These are phyloP conservation scores for Trachelus troglodyta DNA, from an alignment of 2,888 invertebrate species.

Conservation along the genomic window DNA sequence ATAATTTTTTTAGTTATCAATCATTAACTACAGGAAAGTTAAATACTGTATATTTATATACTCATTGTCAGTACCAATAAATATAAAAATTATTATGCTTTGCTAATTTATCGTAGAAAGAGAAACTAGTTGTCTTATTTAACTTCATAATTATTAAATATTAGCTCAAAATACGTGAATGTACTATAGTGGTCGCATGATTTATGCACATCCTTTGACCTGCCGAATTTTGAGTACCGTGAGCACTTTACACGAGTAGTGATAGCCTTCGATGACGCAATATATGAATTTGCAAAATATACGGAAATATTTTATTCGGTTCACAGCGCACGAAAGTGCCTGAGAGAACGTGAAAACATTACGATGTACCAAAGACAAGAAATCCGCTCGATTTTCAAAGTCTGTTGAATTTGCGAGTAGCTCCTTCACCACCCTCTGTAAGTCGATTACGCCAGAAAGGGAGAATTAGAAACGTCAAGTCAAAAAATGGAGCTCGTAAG, in stretches of 20 bases:
- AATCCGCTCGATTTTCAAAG: slow-evolving; percentile 20
- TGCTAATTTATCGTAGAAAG: no score
- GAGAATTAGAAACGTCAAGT: slow-evolving; percentile 55
- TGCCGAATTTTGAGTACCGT: neutral
- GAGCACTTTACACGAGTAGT: neutral
- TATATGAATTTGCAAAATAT: neutral
- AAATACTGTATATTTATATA: no score
- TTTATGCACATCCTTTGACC: neutral
- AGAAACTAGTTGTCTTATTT: no score
- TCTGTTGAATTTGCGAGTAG: slow-evolving; percentile 6
- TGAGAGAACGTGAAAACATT: neutral
- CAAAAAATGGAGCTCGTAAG: slow-evolving; percentile 51
- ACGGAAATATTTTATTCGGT: neutral
- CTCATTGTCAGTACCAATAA: no score
- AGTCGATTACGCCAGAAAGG: slow-evolving; percentile 54
- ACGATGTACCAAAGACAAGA: slow-evolving; percentile 1
- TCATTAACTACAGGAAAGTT: no score
- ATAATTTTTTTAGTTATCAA: no score
- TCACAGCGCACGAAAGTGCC: neutral
- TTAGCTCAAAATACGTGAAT: no score
- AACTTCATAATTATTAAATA: no score
- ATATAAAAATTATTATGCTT: no score
- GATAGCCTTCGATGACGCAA: neutral
- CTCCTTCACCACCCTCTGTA: slow-evolving; percentile 27
- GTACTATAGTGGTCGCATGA: no score